phyloP scores from a whole-genome alignment of 2,888 invertebrate genomes.

The Heliconius erato region DNA sequence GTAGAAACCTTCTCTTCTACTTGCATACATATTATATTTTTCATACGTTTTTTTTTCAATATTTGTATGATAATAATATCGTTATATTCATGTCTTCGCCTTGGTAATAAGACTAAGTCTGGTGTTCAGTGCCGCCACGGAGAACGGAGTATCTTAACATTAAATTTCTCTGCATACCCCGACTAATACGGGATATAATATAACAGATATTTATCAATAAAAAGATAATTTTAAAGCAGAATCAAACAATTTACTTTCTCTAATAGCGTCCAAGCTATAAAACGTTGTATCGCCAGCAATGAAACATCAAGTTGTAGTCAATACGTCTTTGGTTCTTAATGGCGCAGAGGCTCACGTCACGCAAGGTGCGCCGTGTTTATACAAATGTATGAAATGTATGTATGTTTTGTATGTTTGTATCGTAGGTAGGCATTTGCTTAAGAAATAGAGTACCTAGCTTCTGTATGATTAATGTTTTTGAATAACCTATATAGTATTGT shows the following conservation, averaged over 20 bases:
- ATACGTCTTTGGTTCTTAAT: constrained; percentile 34
- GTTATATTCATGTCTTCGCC: neutral
- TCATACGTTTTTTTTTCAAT: no score
- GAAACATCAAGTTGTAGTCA: constrained; percentile 21
- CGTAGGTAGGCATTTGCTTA: neutral
- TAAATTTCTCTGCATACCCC: neutral
- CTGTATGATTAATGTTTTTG: neutral
- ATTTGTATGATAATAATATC: neutral
- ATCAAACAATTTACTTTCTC: neutral
- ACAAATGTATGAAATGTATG: constrained; percentile 27
- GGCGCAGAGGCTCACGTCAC: constrained; percentile 35
- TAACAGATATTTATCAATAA: neutral
- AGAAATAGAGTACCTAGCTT: neutral
- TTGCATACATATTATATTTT: no score
- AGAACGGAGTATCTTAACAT: neutral
- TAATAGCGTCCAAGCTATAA: constrained; percentile 1
- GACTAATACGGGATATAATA: neutral
- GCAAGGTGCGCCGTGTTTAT: constrained; percentile 36
- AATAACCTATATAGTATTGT: neutral
- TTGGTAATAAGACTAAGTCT: neutral
- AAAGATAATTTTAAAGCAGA: neutral
- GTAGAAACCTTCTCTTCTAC: no score
- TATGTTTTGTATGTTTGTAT: constrained; percentile 6
- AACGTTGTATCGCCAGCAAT: constrained; percentile 24
- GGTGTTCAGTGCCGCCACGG: no score